Base-by-base conservation (phyloP, 2,797 vertebrate species). In the Aeoliscus strigatus region DNA sequence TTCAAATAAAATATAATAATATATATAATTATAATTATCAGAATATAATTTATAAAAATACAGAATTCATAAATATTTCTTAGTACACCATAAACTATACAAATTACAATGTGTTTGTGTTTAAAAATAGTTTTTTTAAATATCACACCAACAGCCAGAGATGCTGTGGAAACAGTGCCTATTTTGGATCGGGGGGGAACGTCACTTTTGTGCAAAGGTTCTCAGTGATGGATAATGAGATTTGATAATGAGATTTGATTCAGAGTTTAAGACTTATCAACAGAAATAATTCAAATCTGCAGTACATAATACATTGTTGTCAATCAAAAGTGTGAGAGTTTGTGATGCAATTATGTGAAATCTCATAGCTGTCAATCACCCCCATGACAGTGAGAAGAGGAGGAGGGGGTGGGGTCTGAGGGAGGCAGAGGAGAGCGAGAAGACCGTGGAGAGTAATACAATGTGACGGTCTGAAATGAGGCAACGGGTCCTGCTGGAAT, bases 261-360 rank as follows among this genome's bases (percentile, higher is more conserved):
- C 6, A 18, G 18, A 36, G 1, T 4, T 37, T 13, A 18, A 29
- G 56, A 24, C 27, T 32, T 50, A 33, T 13, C n/a, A 9, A 23
- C 13, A 41, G 14, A 56, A 4, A 38, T 17, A 48, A 55, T 51
- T 23, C 1, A 23, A 4, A 39, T 38, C n/a, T 40, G 9, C 18
- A 44, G 39, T 35, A 44, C 37, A 29, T 54, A 48, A 48, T 30
- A 14, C 11, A n/a, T 23, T 8, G 26, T 51, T 12, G 35, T 45
- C 35, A 46, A 46, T 44, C 17, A 39, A 52, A 39, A 52, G 14
- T n/a, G n/a, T 8, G 40, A 18, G 48, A 70, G 69, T 63, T 56
- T 16, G 60, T 84, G 78, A 82, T 44, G 80, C 56, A 82, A 80
- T 71, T 47, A 62, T 41, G 23, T 60, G 75, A 70, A 80, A 79